Evolutionary conservation across 2,797 vertebrate species (phyloP).

Genomic region (Vipera ursinii): DNA sequence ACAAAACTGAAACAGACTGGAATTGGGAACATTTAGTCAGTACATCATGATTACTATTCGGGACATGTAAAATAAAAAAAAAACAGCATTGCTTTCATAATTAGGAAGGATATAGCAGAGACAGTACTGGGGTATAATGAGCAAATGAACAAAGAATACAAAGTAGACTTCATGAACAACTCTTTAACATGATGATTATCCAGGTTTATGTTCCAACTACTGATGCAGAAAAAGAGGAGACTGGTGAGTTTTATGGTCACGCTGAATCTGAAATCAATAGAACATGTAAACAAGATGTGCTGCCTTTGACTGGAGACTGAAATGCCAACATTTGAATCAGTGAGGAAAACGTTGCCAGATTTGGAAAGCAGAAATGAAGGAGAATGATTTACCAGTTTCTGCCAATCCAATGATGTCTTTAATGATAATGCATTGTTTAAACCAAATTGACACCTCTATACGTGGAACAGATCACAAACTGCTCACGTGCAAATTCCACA

Average conservation of each 20-base stretch:
- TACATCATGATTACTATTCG: background rate
- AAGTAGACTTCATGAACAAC: background rate
- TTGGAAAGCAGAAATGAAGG: background rate
- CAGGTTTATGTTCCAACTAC: background rate
- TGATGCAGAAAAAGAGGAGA: background rate
- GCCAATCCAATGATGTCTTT: background rate
- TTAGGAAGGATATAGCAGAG: background rate
- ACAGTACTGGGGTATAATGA: background rate
- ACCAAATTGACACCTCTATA: background rate
- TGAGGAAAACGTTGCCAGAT: background rate
- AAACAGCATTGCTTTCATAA: background rate
- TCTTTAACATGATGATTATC: background rate
- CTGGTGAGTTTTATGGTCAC: background rate
- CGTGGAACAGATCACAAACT: background rate
- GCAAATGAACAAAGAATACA: background rate
- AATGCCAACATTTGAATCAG: background rate
- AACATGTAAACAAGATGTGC: background rate
- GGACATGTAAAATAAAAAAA: background rate
- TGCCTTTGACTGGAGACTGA: background rate
- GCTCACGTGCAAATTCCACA: background rate
- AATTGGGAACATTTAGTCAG: background rate
- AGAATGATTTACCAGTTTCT: background rate
- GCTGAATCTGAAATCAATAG: background rate
- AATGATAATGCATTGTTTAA: background rate
- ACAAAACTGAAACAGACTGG: background rate